Base-by-base conservation (phyloP, 2,113 vertebrate species). In the Nannospalax galili region DNA sequence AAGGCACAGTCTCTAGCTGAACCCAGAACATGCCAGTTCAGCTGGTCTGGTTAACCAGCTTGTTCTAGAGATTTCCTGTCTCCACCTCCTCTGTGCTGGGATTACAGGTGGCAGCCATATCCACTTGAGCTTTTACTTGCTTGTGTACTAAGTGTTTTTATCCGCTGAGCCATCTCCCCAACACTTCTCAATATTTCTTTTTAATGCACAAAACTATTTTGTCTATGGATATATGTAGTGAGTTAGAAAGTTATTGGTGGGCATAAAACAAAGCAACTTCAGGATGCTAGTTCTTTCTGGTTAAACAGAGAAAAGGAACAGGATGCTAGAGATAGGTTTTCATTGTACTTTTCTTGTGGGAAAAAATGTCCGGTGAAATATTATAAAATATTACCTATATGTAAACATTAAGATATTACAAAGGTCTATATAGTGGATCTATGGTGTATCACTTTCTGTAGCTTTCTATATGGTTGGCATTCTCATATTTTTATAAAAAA, bases 221-320 rank as follows among this genome's bases (percentile, higher is more conserved):
- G 19, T 67, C 37, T 86, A 52, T 74, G 1, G 40, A 73, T 9
- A 24, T 56, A 74, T 48, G 6, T 52, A 91, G 30, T 87, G 70
- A 91, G 95, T 84, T 30, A 75, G 19, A 79, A 93, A 84, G 84
- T 84, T 79, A 75, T 26, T 37, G 20, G 48, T 90, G 15, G 65
- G 8, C 90, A 92, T 35, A 72, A 90, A 91, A 81, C 35, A 72
- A 93, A 67, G 15, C 9, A 88, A 56, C 65, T 84, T 70, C 35
- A 87, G 67, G 30, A 52, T 72, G 10, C 74, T 70, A 8, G 28
- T 69, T 77, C 35, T 92, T 20, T 90, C 37, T 58, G 12, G 15
- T n/a, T 45, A 52, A 95, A 15, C 28, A 78, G 3, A 32, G 26
- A 58, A 32, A 85, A 48, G 30, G 35, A 70, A 8, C 87, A 60